Base-by-base conservation (phyloP, 1,140 invertebrate species). In the Procambarus clarkii region DNA sequence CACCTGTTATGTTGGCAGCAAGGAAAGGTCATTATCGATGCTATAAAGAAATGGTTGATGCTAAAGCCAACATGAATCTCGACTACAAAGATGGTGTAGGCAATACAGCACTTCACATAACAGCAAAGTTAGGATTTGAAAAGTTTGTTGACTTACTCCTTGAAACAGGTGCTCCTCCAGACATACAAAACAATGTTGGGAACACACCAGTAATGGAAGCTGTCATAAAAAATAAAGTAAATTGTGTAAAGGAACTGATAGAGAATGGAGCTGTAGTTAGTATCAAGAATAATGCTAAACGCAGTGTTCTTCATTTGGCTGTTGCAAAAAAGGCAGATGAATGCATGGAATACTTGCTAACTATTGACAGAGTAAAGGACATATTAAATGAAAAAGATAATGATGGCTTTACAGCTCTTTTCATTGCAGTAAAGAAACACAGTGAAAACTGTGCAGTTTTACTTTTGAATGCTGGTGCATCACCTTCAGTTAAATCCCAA, bases 1-100 rank as follows among this genome's bases (percentile, higher is more conserved):
- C 86, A 44, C 77, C 77, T 21, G 9, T 88, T 18, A 79, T 80
- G 54, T 18, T 88, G 7, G 86, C 86, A 44, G 86, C 86, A n/a
- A 88, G n/a, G 77, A 71, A 71, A 48, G 86, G 86, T 7, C 54
- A 80, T 80, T 79, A 80, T 54, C 44, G 46, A 15, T 64, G 50
- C 21, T 50, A 34, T n/a, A 50, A 88, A 48, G 86, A 45, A 76
- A 34, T 85, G 45, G 18, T 46, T 44, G 3, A n/a, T 15, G 48
- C 18, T 74, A 5, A 11, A 11, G 76, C 34, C 44, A 85, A 76
- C 44, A 58, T 85, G 3, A 50, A 85, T 48, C 3, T 85, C 1
- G 21, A 48, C 9, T 48, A 21, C 71, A 74, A 48, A 34, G 69
- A 85, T 85, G 15, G 2, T 74, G 54, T 2, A 21, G 54, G 45